These are phyloP conservation scores for Ctenoplectra terminalis DNA, from an alignment of 1,140 invertebrate species.

Conservation along the genomic window DNA sequence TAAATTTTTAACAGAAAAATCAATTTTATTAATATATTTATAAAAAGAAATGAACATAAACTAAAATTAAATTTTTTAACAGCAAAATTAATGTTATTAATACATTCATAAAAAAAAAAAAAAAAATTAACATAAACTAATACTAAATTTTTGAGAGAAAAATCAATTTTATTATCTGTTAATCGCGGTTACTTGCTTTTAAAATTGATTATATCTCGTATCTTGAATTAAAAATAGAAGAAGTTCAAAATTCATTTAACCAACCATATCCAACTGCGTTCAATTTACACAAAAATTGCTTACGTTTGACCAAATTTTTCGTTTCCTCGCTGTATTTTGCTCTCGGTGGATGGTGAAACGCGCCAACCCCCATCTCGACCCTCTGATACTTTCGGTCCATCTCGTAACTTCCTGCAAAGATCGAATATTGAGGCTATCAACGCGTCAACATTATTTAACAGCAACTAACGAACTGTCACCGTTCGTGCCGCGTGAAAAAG, in stretches of 20 bases:
- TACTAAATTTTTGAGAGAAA: background rate
- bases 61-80: too few species aligned
- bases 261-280: background rate
- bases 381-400: slow-evolving; percentile 76
- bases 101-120: too few species aligned
- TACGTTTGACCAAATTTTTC: slow-evolving; percentile 78
- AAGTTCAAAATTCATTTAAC: background rate
- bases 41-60: too few species aligned
- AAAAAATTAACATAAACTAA: background rate
- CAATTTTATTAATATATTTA: too few species aligned
- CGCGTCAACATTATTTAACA: background rate
- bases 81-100: too few species aligned
- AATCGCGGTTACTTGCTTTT: too few species aligned
- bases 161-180: background rate
- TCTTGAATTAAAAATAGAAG: background rate
- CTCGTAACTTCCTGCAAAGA: slow-evolving; percentile 25
- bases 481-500: background rate
- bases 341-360: slow-evolving; percentile 78
- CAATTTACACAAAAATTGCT: slow-evolving; percentile 20
- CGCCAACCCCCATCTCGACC: slow-evolving; percentile 75
- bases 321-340: slow-evolving; percentile 81
- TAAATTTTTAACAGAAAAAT: too few species aligned
- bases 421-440: background rate
- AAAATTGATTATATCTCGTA: too few species aligned
- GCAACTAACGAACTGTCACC: background rate